These are phyloP conservation scores for Caenorhabditis sp. DNA, from an alignment of 2,888 invertebrate genomes.

Conservation along the genomic window DNA sequence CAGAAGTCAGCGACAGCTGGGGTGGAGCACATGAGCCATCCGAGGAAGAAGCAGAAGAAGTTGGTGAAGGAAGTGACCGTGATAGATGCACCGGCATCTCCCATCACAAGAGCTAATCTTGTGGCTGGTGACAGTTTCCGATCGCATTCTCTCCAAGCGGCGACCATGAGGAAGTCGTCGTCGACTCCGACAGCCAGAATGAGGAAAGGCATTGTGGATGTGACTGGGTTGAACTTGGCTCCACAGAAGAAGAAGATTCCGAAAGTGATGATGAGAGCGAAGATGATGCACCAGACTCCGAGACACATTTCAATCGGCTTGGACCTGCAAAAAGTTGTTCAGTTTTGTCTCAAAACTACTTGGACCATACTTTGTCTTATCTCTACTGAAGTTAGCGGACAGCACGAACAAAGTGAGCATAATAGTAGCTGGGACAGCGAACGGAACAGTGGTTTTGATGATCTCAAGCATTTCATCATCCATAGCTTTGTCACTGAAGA, in stretches of 20 bases:
- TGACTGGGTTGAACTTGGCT: slow-evolving; percentile 77
- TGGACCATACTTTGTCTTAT: slow-evolving; percentile 23
- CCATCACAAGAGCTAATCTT: slow-evolving; percentile 75
- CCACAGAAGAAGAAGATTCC: slow-evolving; percentile 76
- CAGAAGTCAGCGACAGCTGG: slow-evolving; percentile 79
- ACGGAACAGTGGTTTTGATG: slow-evolving; percentile 77
- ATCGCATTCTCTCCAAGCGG: slow-evolving; percentile 78
- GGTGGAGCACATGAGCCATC: slow-evolving; percentile 78
- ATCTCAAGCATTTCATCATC: slow-evolving; percentile 78
- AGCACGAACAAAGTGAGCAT: slow-evolving; percentile 76
- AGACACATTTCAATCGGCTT: slow-evolving; percentile 78
- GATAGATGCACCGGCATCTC: slow-evolving; percentile 77
- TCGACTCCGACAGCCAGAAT: slow-evolving; percentile 77
- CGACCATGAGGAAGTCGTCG: slow-evolving; percentile 78
- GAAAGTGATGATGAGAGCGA: slow-evolving; percentile 75
- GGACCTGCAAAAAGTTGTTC: slow-evolving; percentile 67
- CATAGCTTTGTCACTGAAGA: slow-evolving; percentile 78
- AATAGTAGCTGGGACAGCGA: slow-evolving; percentile 76
- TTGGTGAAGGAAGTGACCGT: slow-evolving; percentile 79
- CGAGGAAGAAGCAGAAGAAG: slow-evolving; percentile 78
- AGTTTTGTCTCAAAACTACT: not conserved
- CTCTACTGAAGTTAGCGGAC: slow-evolving; percentile 72
- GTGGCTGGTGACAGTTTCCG: slow-evolving; percentile 56
- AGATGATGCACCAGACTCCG: slow-evolving; percentile 76
- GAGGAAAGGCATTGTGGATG: slow-evolving; percentile 78